These are phyloP conservation scores for Drosophila mimetica DNA, from an alignment of 2,888 invertebrate species.

Conservation along the genomic window DNA sequence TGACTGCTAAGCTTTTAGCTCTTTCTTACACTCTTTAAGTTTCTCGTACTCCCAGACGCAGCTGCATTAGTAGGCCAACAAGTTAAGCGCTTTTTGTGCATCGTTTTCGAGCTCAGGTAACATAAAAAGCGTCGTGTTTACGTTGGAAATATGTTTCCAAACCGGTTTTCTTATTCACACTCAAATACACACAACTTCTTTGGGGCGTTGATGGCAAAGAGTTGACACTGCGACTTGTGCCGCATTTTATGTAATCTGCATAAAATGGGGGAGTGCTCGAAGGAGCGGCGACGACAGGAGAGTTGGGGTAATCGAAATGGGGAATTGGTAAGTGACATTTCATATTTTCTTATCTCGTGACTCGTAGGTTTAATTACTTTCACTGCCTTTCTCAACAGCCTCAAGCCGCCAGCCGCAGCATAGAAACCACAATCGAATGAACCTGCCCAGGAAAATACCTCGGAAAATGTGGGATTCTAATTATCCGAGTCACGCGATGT, in stretches of 20 bases:
- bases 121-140: slow-evolving; percentile 54
- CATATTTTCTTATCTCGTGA: slow-evolving; percentile 57
- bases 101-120: slow-evolving; percentile 57
- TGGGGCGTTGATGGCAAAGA: slow-evolving; percentile 59
- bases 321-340: slow-evolving; percentile 53
- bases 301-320: slow-evolving; percentile 22
- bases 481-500: slow-evolving; percentile 69
- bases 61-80: slow-evolving; percentile 77
- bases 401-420: slow-evolving; percentile 44
- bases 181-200: slow-evolving; percentile 27
- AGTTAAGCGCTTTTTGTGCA: slow-evolving; percentile 60
- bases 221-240: slow-evolving; percentile 21
- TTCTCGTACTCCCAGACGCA: slow-evolving; percentile 5
- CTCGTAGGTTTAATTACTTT: slow-evolving; percentile 71
- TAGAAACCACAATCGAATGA: slow-evolving; percentile 29
- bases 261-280: slow-evolving; percentile 33
- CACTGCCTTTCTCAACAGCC: slow-evolving; percentile 64
- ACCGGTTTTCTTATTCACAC: slow-evolving; percentile 57
- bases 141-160: slow-evolving; percentile 59
- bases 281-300: slow-evolving; percentile 18
- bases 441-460: slow-evolving; percentile 22
- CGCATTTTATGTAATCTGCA: slow-evolving; percentile 46
- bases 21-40: background rate
- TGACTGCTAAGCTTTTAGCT: slow-evolving; percentile 6
- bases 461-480: slow-evolving; percentile 60